phyloP scores from a whole-genome alignment of 2,888 invertebrate genomes.

The Hyposoter didymator region DNA sequence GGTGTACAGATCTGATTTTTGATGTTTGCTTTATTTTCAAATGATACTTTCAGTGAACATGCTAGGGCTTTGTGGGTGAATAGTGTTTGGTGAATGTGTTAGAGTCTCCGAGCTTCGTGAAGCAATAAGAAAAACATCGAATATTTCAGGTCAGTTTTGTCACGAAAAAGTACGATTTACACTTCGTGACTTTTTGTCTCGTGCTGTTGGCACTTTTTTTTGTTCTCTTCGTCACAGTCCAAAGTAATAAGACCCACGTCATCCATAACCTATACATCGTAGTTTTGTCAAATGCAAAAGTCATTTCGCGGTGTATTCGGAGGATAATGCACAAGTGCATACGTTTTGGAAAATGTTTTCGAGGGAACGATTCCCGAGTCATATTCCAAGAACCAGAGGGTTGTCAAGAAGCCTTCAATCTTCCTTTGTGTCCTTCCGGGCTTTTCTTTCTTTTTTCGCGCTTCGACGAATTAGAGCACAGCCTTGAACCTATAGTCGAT shows the following conservation, averaged over 20 bases:
- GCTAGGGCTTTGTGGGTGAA: not conserved
- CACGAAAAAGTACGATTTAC: slow-evolving; percentile 11
- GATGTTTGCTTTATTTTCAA: not conserved
- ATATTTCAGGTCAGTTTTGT: slow-evolving; percentile 55
- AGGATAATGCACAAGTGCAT: not conserved
- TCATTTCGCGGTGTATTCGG: slow-evolving; percentile 15
- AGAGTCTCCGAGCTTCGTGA: not conserved
- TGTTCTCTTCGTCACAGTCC: slow-evolving; percentile 25
- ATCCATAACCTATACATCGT: slow-evolving; percentile 46
- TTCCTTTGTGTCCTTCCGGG: slow-evolving; percentile 30
- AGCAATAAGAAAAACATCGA: not conserved
- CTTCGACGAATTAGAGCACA: slow-evolving; percentile 58
- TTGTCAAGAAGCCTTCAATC: not conserved
- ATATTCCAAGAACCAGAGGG: not conserved
- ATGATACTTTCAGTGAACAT: slow-evolving; percentile 7
- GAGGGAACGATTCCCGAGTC: not conserved
- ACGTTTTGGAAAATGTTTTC: not conserved
- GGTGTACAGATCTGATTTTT: not conserved
- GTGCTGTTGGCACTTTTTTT: not conserved
- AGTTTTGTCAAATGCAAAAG: not conserved
- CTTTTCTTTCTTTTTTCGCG: slow-evolving; percentile 40
- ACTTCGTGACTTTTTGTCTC: slow-evolving; percentile 2
- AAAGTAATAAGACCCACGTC: slow-evolving; percentile 38
- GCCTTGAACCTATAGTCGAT: slow-evolving; percentile 59
- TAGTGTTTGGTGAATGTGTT: not conserved